Evolutionary conservation across 2,797 vertebrate species (phyloP).

Genomic region (Hydrophis major): DNA sequence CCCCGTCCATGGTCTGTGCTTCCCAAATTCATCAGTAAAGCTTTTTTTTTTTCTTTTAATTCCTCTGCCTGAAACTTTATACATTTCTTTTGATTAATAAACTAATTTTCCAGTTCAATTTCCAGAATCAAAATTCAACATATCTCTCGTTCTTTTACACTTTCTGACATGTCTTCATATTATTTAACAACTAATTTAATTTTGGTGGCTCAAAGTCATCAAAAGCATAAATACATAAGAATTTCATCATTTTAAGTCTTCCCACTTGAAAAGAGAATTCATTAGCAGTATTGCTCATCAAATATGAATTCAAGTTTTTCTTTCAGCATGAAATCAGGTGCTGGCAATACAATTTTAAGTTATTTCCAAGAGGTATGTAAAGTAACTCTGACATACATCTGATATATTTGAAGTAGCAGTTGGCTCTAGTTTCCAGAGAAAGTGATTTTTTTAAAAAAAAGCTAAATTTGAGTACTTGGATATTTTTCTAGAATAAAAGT

Average conservation of each 20-base stretch:
- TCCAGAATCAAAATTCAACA: not conserved
- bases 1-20: not conserved
- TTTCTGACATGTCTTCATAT: not conserved
- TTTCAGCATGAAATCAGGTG: not conserved
- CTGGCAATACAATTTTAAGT: not conserved
- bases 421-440: not conserved
- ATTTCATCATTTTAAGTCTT: constrained; percentile 1
- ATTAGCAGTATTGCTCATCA: constrained; percentile 29
- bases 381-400: not conserved
- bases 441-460: not conserved
- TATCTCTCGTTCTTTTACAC: not conserved
- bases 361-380: not conserved
- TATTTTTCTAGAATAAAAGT: not conserved
- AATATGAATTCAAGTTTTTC: constrained; percentile 32
- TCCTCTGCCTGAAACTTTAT: not conserved
- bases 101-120: not conserved
- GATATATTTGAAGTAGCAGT: not conserved
- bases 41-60: too few relatives aligned
- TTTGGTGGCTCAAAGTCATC: not conserved
- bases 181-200: constrained; percentile 6
- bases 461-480: not conserved
- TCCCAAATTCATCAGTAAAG: not conserved
- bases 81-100: constrained; percentile 16
- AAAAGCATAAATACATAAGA: not conserved
- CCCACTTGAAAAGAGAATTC: constrained; percentile 18